Evolutionary conservation across 1,140 invertebrate genomes (phyloP).

Genomic region (Oryctes rhinoceros): DNA sequence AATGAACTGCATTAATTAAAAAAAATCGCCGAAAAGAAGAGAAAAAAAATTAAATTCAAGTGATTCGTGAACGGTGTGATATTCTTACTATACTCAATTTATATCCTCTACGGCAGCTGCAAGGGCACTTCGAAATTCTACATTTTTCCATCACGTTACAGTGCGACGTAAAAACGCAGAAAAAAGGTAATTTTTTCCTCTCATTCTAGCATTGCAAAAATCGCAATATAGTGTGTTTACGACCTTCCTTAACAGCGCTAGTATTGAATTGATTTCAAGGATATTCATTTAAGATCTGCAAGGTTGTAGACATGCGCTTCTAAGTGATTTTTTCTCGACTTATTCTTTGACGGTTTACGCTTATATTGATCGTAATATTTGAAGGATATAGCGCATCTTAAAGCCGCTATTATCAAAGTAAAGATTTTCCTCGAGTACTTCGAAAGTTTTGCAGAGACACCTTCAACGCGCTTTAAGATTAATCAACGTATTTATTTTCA

Average conservation of each 20-base stretch:
- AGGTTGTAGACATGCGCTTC: slow-evolving; percentile 7
- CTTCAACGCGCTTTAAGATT: too few relatives aligned
- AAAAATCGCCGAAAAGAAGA: neutral
- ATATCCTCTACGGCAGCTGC: neutral
- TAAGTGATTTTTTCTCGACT: neutral
- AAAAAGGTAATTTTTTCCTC: slow-evolving; percentile 23
- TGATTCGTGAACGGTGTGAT: slow-evolving; percentile 23
- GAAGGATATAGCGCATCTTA: neutral
- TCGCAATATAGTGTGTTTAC: neutral
- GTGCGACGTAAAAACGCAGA: neutral
- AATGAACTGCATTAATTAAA: neutral
- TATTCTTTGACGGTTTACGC: neutral
- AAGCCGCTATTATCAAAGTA: too few relatives aligned
- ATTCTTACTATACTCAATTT: neutral
- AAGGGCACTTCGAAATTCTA: neutral
- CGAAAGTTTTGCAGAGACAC: too few relatives aligned
- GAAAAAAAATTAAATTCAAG: neutral
- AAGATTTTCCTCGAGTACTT: too few relatives aligned
- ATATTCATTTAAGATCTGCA: neutral
- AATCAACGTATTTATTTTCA: too few relatives aligned
- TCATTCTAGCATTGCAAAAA: neutral
- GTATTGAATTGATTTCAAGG: slow-evolving; percentile 3
- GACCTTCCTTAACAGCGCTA: neutral
- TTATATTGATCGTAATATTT: neutral
- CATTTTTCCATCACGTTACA: neutral